Base-by-base conservation (phyloP, 2,113 vertebrate species). In the Aptenodytes patagonicus region DNA sequence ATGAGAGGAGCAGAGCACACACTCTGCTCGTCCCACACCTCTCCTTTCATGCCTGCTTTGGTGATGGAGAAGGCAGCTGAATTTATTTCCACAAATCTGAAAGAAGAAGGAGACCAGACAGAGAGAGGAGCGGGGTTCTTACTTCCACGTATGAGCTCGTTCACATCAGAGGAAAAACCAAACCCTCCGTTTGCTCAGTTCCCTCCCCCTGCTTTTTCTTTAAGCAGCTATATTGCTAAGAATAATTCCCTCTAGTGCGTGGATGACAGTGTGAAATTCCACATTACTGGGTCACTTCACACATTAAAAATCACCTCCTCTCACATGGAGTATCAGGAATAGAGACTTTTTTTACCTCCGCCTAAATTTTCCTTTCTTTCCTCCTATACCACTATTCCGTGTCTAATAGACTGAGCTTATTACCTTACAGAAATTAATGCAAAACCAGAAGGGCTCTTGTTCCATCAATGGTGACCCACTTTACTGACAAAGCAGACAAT, bases 281-380 rank as follows among this genome's bases (percentile, higher is more conserved):
- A 96, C 13, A 0, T 92, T 95, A 96, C 54, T 90, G 68, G 96
- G 91, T 87, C 93, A 94, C 42, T 93, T 95, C 42, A 66, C 66
- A 73, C 87, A 93, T 88, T 95, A 85, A 95, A 97, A 95, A 94
- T 93, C 47, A 95, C 77, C 70, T 87, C 65, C 87, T 80, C 58
- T 91, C 91, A 94, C 82, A 47, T 5, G 32, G 66, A 87, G 40
- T 31, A 79, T 73, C 73, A 80, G n/a, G 18, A 90, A 92, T 25
- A 87, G 49, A 87, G 49, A 76, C 4, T 10, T 54, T 79, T 65
- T 78, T 93, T 38, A 14, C 60, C 36, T 64, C 49, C 0, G 0
- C 38, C 38, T 87, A 58, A 60, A 62, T 87, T 84, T 89, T 75
- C 51, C 64, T 84, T 80, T 87, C 55, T 96, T 91, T 88, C 36